These are phyloP conservation scores for Cataglyphis hispanica DNA, from an alignment of 1,140 invertebrate species.

Conservation along the genomic window DNA sequence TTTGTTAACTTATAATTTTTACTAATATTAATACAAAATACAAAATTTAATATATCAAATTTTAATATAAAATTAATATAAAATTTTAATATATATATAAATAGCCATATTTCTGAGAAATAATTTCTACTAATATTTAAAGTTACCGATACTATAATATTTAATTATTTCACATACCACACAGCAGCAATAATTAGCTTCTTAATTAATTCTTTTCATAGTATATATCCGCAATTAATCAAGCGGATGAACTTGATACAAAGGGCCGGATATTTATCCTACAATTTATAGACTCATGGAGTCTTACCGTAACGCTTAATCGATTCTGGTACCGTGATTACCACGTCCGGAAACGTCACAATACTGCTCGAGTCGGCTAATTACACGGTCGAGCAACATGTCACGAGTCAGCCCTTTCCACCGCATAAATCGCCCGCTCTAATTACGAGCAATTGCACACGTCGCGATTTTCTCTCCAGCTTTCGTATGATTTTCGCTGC, in stretches of 20 bases:
- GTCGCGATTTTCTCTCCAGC: slow-evolving; percentile 22
- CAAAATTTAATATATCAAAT: neutral
- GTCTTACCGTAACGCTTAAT: slow-evolving; percentile 57
- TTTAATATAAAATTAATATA: too few relatives aligned
- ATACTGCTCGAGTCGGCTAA: slow-evolving; percentile 50
- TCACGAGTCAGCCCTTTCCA: slow-evolving; percentile 61
- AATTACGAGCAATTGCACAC: slow-evolving; percentile 58
- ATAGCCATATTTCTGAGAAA: neutral
- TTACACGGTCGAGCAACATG: slow-evolving; percentile 60
- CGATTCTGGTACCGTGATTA: slow-evolving; percentile 45
- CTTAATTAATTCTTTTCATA: slow-evolving; percentile 15
- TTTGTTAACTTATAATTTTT: slow-evolving; percentile 8
- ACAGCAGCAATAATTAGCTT: neutral
- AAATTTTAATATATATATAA: neutral
- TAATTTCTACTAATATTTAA: slow-evolving; percentile 10
- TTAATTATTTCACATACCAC: neutral
- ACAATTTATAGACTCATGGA: slow-evolving; percentile 38
- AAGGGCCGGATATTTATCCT: slow-evolving; percentile 33
- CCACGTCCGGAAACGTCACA: slow-evolving; percentile 46
- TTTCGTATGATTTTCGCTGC: slow-evolving; percentile 30
- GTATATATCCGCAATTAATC: neutral
- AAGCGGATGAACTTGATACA: slow-evolving; percentile 6
- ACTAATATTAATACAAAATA: neutral
- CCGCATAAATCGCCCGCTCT: slow-evolving; percentile 56
- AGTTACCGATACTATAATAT: neutral